These are phyloP conservation scores for Galago senegalensis DNA, from an alignment of 2,797 vertebrate genomes.

Conservation along the genomic window DNA sequence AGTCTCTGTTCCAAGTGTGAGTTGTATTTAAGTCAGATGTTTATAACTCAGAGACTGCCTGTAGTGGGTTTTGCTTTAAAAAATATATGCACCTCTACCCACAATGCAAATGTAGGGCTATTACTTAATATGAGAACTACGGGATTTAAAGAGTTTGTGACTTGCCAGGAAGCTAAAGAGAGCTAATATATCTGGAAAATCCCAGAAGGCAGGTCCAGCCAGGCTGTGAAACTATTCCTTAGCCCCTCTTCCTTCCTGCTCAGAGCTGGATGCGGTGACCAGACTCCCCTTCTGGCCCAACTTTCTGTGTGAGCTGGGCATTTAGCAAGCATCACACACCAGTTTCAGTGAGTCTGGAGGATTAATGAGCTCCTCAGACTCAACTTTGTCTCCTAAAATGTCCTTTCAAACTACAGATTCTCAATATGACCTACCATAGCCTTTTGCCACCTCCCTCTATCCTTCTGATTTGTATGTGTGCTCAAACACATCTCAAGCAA, in stretches of 20 bases:
- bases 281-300: background rate
- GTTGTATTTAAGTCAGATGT: too few species aligned
- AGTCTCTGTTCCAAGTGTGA: too few species aligned
- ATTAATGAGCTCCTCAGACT: conserved; percentile 65
- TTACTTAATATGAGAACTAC: conserved; percentile 41
- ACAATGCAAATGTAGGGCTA: background rate
- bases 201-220: background rate
- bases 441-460: background rate
- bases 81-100: background rate
- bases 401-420: conserved; percentile 53
- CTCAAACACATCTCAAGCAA: background rate
- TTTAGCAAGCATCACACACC: background rate
- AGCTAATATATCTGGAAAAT: background rate
- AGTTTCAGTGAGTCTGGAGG: conserved; percentile 50
- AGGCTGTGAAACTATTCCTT: too few species aligned
- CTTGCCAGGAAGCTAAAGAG: background rate
- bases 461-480: background rate
- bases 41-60: too few species aligned
- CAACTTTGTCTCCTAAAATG: conserved; percentile 56
- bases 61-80: background rate
- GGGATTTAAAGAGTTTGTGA: background rate
- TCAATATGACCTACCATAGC: conserved; percentile 49
- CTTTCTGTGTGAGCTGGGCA: background rate
- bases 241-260: background rate
- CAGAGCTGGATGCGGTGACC: background rate